A percentile compares a stretch with the other conserved stretches of the same genome.
These are phyloP conservation scores for Leptura quadrifasciata DNA, from an alignment of 2,888 invertebrate genomes.

Conservation along the genomic window DNA sequence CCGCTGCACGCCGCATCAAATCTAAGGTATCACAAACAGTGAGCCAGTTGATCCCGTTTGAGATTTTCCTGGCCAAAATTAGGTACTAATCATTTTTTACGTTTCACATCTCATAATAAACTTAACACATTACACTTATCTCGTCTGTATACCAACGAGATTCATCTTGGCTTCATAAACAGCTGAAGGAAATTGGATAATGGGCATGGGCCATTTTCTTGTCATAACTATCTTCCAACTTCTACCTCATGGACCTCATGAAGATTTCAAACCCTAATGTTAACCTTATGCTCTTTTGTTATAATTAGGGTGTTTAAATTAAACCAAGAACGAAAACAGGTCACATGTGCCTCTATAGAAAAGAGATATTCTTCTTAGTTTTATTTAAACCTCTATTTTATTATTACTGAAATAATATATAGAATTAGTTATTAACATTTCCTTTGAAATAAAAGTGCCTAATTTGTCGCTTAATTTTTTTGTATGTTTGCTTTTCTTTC, in stretches of 20 bases:
- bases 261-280: constrained; percentile 3
- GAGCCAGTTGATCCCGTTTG: too few species aligned
- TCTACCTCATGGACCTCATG: constrained; percentile 10
- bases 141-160: constrained; percentile 62
- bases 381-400: background rate
- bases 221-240: background rate
- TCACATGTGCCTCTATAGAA: background rate
- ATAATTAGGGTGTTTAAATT: background rate
- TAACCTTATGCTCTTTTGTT: background rate
- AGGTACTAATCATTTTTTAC: constrained; percentile 25
- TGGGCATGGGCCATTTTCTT: background rate
- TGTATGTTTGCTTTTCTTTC: constrained; percentile 50
- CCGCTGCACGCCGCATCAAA: too few species aligned
- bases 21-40: too few species aligned
- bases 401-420: background rate
- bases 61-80: too few species aligned
- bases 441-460: background rate
- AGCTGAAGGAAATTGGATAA: constrained; percentile 33
- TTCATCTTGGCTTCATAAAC: constrained; percentile 37
- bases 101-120: constrained; percentile 27
- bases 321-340: background rate
- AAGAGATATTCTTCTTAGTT: background rate
- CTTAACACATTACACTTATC: constrained; percentile 53
- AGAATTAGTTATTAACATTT: constrained; percentile 24
- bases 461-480: background rate